Evolutionary conservation across 2,113 vertebrate species (phyloP).

Genomic region (Tringa solitaria): DNA sequence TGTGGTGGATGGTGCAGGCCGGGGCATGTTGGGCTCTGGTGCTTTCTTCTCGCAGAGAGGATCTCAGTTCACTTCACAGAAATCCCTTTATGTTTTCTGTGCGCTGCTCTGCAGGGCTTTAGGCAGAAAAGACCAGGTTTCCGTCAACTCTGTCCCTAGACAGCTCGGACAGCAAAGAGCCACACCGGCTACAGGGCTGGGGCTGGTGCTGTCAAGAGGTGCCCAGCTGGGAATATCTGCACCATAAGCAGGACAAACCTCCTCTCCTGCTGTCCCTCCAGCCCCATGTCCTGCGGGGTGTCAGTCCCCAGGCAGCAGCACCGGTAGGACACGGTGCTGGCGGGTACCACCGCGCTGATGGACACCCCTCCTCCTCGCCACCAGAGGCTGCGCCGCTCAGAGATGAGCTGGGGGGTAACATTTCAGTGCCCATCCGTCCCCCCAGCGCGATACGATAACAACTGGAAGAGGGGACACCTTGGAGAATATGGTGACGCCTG

Average conservation of each 20-base stretch:
- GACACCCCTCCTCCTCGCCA: not conserved
- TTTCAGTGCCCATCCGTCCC: not conserved
- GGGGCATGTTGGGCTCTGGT: not conserved
- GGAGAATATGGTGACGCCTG: not conserved
- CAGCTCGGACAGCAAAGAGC: not conserved
- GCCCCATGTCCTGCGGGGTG: fast-evolving
- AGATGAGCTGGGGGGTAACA: not conserved
- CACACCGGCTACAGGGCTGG: not conserved
- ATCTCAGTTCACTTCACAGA: not conserved
- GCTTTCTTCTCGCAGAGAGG: not conserved
- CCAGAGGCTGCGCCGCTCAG: not conserved
- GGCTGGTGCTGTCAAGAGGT: fast-evolving
- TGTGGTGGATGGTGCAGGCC: not conserved
- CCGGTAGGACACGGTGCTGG: fast-evolving
- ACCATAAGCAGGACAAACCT: not conserved
- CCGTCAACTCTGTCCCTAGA: not conserved
- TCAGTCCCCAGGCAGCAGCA: not conserved
- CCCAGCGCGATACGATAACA: fast-evolving
- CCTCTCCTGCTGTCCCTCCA: fast-evolving
- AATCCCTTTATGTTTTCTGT: not conserved
- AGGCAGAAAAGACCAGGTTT: not conserved
- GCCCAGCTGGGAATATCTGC: not conserved
- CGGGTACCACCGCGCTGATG: not conserved
- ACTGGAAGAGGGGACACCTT: not conserved
- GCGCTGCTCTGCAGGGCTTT: not conserved